A percentile compares a stretch with the other conserved stretches of the same genome.
phyloP scores from a whole-genome alignment of 2,888 invertebrate genomes.

The Eupithecia pulchellata region DNA sequence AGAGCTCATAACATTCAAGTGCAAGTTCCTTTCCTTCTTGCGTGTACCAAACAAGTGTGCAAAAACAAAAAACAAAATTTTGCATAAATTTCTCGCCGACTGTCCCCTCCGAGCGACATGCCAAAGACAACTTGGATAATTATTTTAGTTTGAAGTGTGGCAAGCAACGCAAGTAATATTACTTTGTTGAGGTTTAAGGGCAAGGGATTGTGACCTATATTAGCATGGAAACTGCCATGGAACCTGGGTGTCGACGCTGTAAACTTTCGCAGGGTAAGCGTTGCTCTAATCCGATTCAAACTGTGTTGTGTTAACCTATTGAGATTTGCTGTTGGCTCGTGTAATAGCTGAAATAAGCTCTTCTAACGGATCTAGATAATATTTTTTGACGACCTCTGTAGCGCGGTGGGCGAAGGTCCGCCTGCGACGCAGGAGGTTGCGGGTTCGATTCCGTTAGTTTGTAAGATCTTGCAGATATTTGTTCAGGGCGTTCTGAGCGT shows the following conservation, averaged over 20 bases:
- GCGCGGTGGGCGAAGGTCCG: too few species aligned
- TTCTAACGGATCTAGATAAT: not conserved
- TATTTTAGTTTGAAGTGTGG: constrained; percentile 45
- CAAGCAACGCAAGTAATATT: constrained; percentile 37
- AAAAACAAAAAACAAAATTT: not conserved
- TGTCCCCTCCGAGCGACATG: constrained; percentile 42
- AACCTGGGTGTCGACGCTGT: not conserved
- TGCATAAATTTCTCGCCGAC: not conserved
- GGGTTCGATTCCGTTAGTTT: too few species aligned
- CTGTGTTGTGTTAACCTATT: constrained; percentile 1
- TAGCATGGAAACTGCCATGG: constrained; percentile 5
- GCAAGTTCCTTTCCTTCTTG: not conserved
- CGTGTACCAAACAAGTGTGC: not conserved
- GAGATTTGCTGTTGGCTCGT: not conserved
- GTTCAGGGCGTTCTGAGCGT: too few species aligned
- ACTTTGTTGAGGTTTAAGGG: constrained; percentile 28
- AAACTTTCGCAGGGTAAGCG: constrained; percentile 1
- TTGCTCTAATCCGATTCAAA: not conserved
- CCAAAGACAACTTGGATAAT: constrained; percentile 56
- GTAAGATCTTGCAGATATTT: too few species aligned
- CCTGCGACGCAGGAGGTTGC: too few species aligned
- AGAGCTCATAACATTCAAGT: not conserved
- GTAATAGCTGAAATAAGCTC: not conserved
- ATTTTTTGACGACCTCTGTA: too few species aligned
- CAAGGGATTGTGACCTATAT: constrained; percentile 1